Evolutionary conservation across 1,140 invertebrate genomes (phyloP).

Genomic region (Lordiphosa clarofinis): DNA sequence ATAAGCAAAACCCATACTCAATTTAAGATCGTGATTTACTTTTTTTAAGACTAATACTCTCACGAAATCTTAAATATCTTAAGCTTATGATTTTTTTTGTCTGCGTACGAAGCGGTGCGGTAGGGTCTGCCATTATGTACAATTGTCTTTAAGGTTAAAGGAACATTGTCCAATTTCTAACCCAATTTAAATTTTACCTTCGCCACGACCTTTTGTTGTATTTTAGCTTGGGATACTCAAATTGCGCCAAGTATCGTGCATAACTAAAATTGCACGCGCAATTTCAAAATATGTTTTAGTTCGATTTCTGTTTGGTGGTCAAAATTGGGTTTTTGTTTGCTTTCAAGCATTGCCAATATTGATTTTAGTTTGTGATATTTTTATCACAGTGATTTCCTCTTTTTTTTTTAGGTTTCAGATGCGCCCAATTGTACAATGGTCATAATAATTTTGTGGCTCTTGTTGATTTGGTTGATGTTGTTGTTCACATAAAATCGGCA

Average conservation of each 20-base stretch:
- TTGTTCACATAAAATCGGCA: constrained; percentile 48
- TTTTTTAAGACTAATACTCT: too few relatives aligned
- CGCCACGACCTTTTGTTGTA: constrained; percentile 12
- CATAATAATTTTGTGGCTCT: constrained; percentile 26
- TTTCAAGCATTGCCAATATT: constrained; percentile 28
- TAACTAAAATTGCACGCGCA: constrained; percentile 51
- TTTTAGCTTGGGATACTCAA: constrained; percentile 11
- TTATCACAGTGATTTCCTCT: constrained; percentile 21
- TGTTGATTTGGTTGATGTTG: constrained; percentile 22
- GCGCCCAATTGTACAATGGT: constrained; percentile 31
- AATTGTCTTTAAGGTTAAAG: too few relatives aligned
- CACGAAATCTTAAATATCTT: too few relatives aligned
- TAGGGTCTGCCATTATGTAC: too few relatives aligned
- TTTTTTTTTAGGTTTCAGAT: constrained; percentile 13
- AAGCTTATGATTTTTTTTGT: too few relatives aligned
- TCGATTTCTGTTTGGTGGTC: constrained; percentile 8
- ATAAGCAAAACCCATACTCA: too few relatives aligned
- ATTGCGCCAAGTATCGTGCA: constrained; percentile 61
- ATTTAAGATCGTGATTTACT: too few relatives aligned
- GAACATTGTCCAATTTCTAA: constrained; percentile 14
- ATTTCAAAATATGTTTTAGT: constrained; percentile 41
- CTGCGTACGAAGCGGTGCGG: too few relatives aligned
- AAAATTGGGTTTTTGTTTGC: constrained; percentile 17
- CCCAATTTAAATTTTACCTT: constrained; percentile 21
- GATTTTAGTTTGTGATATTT: constrained; percentile 31